phyloP scores from a whole-genome alignment of 1,140 invertebrate genomes.

The Dermatophagoides farinae region DNA sequence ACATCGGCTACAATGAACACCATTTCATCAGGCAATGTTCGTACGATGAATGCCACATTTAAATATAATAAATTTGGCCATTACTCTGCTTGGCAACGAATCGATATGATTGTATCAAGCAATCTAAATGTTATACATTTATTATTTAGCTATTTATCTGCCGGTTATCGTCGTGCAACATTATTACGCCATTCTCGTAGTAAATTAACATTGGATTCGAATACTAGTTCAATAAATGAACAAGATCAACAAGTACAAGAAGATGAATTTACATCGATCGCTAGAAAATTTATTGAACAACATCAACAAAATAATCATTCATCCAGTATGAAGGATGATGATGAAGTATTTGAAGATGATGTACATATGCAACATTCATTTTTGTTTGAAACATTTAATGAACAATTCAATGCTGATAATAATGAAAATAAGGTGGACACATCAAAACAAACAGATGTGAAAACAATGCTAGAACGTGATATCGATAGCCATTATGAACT shows the following conservation, averaged over 20 bases:
- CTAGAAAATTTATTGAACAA: background rate
- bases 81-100: constrained; percentile 42
- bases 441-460: background rate
- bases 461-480: constrained; percentile 40
- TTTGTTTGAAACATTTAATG: background rate
- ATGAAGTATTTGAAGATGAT: background rate
- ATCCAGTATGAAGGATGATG: background rate
- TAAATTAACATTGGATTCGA: background rate
- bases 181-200: background rate
- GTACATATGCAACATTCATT: background rate
- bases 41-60: background rate
- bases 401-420: background rate
- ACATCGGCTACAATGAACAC: background rate
- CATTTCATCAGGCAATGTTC: background rate
- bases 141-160: constrained; percentile 61
- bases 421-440: background rate
- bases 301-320: background rate
- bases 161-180: constrained; percentile 61
- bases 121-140: constrained; percentile 51
- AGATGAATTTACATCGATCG: background rate
- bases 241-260: constrained; percentile 3
- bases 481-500: constrained; percentile 39
- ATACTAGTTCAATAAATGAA: background rate
- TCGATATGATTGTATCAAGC: constrained; percentile 37
- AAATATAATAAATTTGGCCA: constrained; percentile 23